These are phyloP conservation scores for Lanistes nyassanus DNA, from an alignment of 1,140 invertebrate species.

Conservation along the genomic window DNA sequence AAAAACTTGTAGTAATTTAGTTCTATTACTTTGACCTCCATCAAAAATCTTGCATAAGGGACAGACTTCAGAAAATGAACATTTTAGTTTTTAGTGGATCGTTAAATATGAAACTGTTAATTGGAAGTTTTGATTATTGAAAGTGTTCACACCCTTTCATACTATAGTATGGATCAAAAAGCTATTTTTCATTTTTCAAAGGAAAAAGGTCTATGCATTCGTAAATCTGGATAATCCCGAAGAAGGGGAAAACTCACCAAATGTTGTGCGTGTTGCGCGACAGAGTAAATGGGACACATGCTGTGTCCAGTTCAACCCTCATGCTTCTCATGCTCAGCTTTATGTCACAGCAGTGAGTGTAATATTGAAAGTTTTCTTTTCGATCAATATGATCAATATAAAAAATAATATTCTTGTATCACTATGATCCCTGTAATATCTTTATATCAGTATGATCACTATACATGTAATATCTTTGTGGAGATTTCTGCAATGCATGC, in stretches of 20 bases:
- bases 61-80: no score
- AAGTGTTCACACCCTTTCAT: no score
- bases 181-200: constrained; percentile 63
- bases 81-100: no score
- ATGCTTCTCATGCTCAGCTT: constrained; percentile 78
- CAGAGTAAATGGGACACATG: constrained; percentile 95
- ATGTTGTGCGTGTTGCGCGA: constrained; percentile 81
- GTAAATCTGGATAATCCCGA: constrained; percentile 80
- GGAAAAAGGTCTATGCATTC: constrained; percentile 83
- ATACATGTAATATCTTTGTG: background rate
- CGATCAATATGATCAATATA: no score
- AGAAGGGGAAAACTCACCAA: constrained; percentile 64
- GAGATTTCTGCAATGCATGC: background rate
- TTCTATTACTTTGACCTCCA: no score
- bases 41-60: no score
- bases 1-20: no score
- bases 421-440: background rate
- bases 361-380: no score
- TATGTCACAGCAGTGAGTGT: constrained; percentile 89
- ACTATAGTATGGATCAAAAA: background rate
- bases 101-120: no score
- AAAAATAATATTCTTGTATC: background rate
- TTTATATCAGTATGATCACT: background rate
- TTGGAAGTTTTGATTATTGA: no score
- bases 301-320: constrained; percentile 91